phyloP scores from a whole-genome alignment of 2,888 invertebrate species.

The Rhabditoides inermis region DNA sequence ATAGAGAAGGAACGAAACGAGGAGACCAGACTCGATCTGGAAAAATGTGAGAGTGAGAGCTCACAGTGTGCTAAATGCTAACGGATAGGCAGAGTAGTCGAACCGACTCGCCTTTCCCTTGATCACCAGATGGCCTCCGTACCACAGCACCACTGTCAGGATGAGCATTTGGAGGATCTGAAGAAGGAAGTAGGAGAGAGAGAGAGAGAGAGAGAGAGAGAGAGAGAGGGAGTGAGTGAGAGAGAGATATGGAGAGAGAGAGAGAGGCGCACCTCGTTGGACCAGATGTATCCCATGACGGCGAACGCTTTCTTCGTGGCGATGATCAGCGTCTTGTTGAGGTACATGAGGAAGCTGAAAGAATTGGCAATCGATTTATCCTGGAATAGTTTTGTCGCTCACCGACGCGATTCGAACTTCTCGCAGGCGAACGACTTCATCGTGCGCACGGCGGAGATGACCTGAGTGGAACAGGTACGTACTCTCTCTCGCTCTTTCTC shows the following conservation, averaged over 20 bases:
- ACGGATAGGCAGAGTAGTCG: background rate
- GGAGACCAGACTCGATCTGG: conserved; percentile 50
- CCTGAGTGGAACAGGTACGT: conserved; percentile 12
- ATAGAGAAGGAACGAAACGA: conserved; percentile 56
- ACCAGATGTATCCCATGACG: conserved; percentile 54
- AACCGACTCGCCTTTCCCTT: conserved; percentile 24
- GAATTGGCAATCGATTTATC: conserved; percentile 3
- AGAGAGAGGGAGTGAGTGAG: background rate
- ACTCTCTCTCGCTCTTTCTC: no score
- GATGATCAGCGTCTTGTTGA: conserved; percentile 41
- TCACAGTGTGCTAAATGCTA: conserved; percentile 9
- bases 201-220: conserved; percentile 3
- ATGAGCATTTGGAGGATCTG: conserved; percentile 51
- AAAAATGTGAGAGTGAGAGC: background rate
- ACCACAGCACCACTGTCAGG: conserved; percentile 53
- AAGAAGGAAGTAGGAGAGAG: conserved; percentile 4
- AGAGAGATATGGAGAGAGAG: background rate
- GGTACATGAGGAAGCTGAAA: conserved; percentile 39
- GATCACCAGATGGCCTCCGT: conserved; percentile 55
- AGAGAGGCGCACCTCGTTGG: conserved; percentile 41
- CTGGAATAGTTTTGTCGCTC: background rate
- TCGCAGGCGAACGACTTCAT: conserved; percentile 56
- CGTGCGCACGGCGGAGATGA: conserved; percentile 54
- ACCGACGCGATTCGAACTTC: conserved; percentile 46
- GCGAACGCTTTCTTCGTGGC: conserved; percentile 51